Conservation (phyloP, 30 jellyfish, hydroid and myxozoan genomes). For the Cassiopea xamachana region DNA sequence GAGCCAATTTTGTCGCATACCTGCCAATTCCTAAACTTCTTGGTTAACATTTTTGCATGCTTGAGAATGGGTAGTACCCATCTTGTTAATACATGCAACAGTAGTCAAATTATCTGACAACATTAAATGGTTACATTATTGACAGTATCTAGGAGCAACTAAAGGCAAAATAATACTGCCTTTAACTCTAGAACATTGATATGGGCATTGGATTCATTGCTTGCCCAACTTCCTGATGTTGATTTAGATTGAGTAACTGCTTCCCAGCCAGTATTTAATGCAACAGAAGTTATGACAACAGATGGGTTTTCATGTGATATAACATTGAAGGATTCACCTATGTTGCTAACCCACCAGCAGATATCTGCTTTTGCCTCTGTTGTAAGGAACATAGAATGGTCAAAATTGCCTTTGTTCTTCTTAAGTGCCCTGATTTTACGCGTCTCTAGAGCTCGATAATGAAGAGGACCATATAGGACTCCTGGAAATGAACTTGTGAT, state of each 20-base stretch:
- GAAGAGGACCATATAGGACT: background rate
- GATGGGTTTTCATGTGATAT: background rate
- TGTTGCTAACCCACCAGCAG: background rate
- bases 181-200: background rate
- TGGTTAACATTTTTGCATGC: background rate
- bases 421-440: background rate
- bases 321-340: background rate
- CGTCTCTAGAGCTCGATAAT: background rate
- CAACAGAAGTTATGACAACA: background rate
- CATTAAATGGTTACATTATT: background rate
- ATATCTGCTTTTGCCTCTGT: background rate
- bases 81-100: background rate
- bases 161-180: background rate
- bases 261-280: background rate
- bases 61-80: background rate
- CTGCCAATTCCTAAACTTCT: background rate
- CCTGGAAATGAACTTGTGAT: background rate
- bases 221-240: background rate
- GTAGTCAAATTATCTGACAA: background rate
- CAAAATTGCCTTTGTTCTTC: background rate
- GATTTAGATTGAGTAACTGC: background rate
- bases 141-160: background rate
- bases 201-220: background rate
- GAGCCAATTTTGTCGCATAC: too few relatives aligned
- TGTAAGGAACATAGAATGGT: background rate